Evolutionary conservation across 2,888 invertebrate genomes (phyloP).

Genomic region (Malthinus seriepunctatus): DNA sequence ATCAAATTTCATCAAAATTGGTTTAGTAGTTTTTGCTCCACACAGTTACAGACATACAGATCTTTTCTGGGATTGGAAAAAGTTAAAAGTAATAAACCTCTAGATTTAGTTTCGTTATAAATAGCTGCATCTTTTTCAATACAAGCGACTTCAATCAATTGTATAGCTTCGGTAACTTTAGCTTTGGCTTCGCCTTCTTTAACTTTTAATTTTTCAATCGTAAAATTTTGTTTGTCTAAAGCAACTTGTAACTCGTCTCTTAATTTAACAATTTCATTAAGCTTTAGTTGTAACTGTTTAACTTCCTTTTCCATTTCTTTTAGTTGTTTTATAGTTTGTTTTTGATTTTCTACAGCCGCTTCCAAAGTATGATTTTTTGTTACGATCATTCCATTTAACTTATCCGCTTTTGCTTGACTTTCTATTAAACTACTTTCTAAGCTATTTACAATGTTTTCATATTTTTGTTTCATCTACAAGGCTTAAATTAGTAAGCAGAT

Average conservation of each 20-base stretch:
- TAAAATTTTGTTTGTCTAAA: conserved; percentile 50
- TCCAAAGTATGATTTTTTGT: conserved; percentile 41
- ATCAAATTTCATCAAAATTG: too few species aligned
- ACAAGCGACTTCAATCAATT: conserved; percentile 60
- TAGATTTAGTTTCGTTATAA: conserved; percentile 51
- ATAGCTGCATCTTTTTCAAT: conserved; percentile 62
- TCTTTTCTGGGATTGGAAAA: too few species aligned
- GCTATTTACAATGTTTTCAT: conserved; percentile 56
- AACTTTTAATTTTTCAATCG: conserved; percentile 50
- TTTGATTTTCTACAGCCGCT: conserved; percentile 58
- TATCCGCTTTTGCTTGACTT: conserved; percentile 32
- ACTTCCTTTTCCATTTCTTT: conserved; percentile 58
- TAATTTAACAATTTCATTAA: conserved; percentile 39
- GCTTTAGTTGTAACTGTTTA: conserved; percentile 52
- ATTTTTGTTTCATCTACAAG: conserved; percentile 54
- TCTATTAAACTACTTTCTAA: conserved; percentile 52
- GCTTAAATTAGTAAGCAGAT: not conserved
- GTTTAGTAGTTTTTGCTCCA: too few species aligned
- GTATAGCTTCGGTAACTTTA: conserved; percentile 63
- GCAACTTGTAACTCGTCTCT: conserved; percentile 53
- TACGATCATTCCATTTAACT: conserved; percentile 26
- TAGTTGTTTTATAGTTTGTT: conserved; percentile 56
- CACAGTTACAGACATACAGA: too few species aligned
- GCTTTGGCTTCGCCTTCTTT: conserved; percentile 57
- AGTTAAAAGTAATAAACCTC: conserved; percentile 17